Evolutionary conservation across 1,140 invertebrate species (phyloP).

Genomic region (Brachionus manjavacas): DNA sequence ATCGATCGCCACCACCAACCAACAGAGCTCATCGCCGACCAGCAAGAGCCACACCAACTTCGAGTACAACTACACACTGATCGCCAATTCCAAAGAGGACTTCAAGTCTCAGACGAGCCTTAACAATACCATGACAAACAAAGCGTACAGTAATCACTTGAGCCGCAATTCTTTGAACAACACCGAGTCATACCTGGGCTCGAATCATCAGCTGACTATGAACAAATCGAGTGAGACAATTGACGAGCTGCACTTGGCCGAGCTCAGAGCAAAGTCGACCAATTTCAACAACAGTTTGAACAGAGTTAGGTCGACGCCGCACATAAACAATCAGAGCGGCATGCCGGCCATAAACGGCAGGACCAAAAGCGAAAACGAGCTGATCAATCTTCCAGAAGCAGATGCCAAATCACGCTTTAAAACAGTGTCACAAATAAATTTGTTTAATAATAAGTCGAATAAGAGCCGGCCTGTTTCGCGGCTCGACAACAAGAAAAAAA

Average conservation of each 20-base stretch:
- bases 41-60: constrained; percentile 6
- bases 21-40: not conserved
- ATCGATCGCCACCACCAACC: not conserved
- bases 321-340: not conserved
- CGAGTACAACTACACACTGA: constrained; percentile 6
- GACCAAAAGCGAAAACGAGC: constrained; percentile 29
- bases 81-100: constrained; percentile 15
- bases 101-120: constrained; percentile 37
- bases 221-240: constrained; percentile 39
- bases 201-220: constrained; percentile 1
- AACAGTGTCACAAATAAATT: not conserved
- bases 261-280: not conserved
- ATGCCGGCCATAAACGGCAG: not conserved
- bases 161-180: constrained; percentile 36
- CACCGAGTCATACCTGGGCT: not conserved
- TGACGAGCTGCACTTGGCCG: constrained; percentile 2
- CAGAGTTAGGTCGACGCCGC: not conserved
- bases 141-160: not conserved
- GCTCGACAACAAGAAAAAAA: not conserved
- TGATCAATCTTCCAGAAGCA: not conserved
- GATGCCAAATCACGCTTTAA: not conserved
- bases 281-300: not conserved
- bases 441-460: constrained; percentile 2
- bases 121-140: constrained; percentile 6
- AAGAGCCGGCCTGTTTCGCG: not conserved